These are phyloP conservation scores for Eledone cirrhosa DNA, from an alignment of 2,888 invertebrate species.

Conservation along the genomic window DNA sequence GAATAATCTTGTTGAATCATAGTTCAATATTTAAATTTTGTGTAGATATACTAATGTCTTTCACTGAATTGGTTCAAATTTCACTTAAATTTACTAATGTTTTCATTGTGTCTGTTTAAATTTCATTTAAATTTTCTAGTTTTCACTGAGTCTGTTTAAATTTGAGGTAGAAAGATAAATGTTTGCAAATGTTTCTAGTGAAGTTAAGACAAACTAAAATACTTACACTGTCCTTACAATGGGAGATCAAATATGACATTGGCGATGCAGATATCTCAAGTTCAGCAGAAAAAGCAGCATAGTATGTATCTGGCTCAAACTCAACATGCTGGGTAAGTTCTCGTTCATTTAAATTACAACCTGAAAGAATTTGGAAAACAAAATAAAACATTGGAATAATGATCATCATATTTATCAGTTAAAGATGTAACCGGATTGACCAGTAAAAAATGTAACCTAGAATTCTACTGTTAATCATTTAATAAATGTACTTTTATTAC, in stretches of 20 bases:
- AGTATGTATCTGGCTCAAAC: slow-evolving; percentile 96
- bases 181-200: neutral
- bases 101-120: too few species aligned
- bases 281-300: slow-evolving; percentile 97
- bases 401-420: too few species aligned
- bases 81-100: too few species aligned
- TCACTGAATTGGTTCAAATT: too few species aligned
- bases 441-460: neutral
- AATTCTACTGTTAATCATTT: too few species aligned
- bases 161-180: neutral
- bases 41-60: too few species aligned
- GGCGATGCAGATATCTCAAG: slow-evolving; percentile 96
- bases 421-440: neutral
- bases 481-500: too few species aligned
- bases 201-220: neutral
- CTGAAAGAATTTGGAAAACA: slow-evolving; percentile 68
- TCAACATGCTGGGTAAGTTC: slow-evolving; percentile 92
- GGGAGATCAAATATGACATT: slow-evolving; percentile 95
- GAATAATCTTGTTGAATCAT: too few species aligned
- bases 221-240: slow-evolving; percentile 67
- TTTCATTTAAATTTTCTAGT: too few species aligned
- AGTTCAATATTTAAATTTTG: too few species aligned
- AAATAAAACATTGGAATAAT: neutral
- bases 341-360: slow-evolving; percentile 95
- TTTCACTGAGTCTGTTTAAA: too few species aligned